Conservation (phyloP, 2,113 vertebrate genomes). For the Lophotis ruficrista region DNA sequence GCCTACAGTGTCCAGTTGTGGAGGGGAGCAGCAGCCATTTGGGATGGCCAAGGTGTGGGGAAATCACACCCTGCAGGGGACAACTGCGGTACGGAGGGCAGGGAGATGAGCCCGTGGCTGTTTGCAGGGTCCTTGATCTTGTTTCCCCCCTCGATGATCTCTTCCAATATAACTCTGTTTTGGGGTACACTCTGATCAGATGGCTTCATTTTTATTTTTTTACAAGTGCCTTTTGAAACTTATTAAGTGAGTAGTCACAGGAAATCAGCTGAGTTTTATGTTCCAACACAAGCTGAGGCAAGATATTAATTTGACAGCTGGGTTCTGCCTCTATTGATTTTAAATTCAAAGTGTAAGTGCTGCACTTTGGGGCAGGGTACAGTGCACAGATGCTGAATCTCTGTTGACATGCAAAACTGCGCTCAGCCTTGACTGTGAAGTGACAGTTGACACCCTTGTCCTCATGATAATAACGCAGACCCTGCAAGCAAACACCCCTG, state of each 20-base stretch:
- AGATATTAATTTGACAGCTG: conserved; percentile 10
- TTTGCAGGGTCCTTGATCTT: neutral
- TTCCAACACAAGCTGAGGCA: neutral
- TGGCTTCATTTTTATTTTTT: neutral
- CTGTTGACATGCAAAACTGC: neutral
- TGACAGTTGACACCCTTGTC: neutral
- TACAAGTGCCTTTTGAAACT: neutral
- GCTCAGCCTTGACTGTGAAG: neutral
- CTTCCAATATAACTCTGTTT: neutral
- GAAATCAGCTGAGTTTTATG: neutral
- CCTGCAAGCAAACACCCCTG: neutral
- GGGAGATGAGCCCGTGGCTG: neutral
- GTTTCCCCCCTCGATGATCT: neutral
- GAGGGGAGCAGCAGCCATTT: neutral
- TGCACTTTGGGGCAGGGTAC: neutral
- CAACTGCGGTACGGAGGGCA: rapidly evolving
- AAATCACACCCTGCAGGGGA: neutral
- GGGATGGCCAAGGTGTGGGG: neutral
- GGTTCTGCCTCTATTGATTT: neutral
- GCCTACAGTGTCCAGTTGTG: neutral
- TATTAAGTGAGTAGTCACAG: neutral
- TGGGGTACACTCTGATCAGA: neutral
- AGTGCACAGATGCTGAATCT: neutral
- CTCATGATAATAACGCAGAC: neutral
- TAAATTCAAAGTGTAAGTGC: neutral